Evolutionary conservation across 1,140 invertebrate species (phyloP), one percentile per base, ranked within the genome.

Genomic region (Leptinotarsa undecemlineata): DNA sequence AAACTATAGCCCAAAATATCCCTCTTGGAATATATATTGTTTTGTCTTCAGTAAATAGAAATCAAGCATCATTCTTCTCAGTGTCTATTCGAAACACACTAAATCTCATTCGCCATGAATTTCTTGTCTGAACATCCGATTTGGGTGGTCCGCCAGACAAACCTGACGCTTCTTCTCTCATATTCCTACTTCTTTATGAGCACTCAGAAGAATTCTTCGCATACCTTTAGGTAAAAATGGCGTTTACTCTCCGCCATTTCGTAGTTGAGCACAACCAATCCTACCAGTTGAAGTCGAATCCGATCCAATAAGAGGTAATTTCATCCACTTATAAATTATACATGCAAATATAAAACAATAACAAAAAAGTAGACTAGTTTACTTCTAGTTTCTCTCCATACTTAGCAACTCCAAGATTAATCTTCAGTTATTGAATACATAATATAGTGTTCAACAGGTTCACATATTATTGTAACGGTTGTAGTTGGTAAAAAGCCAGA

Each of bases 201-300:
- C 17, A 17, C 51, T 20, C n/a, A 66, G 42, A 20, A 69, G 20
- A 69, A 69, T 69, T 69, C 68, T 17, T 48, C 26, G 19, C 68
- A 51, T 69, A 20, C 68, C 68, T 17, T n/a, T 57, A 51, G 42
- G 17, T 51, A 69, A 69, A 69, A 69, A 69, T 69, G 68, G 68
- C 68, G 57, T 57, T 71, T 61, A 23, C 19, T n/a, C 26, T 71
- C 69, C 69, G 69, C 69, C 69, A 71, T 71, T 71, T 71, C 69
- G n/a, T n/a, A 60, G 20, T 15, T 19, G 21, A 19, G n/a, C 51
- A 57, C 51, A 57, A 61, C 48, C 48, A 71, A 71, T 71, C 69
- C 68, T n/a, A 47, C 48, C n/a, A 5, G 26, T 51, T 21, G 68
- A 48, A 48, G 48, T 48, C 23, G 48, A 15, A 69, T 51, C 68